Evolutionary conservation across 2,113 vertebrate species (phyloP).

Genomic region (Eira barbara): DNA sequence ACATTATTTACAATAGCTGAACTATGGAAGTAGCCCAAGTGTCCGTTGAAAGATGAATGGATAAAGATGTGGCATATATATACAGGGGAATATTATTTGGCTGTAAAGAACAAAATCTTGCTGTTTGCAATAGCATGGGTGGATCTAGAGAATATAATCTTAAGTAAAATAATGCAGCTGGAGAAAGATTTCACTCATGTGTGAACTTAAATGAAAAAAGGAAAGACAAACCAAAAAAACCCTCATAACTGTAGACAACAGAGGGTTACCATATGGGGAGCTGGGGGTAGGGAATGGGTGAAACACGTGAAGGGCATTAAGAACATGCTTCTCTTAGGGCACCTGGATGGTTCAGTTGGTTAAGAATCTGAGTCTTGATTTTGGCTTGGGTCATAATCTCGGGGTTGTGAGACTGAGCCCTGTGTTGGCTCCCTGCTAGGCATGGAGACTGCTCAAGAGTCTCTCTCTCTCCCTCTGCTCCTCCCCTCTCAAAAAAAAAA

Average conservation of each 20-base stretch:
- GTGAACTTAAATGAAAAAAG: neutral
- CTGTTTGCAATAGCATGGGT: neutral
- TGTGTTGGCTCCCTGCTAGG: neutral
- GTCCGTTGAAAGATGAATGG: neutral
- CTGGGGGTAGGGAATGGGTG: neutral
- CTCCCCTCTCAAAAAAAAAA: too few species aligned
- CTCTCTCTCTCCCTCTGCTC: neutral
- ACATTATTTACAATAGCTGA: neutral
- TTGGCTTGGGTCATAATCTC: neutral
- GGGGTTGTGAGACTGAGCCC: neutral
- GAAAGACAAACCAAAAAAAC: neutral
- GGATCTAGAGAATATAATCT: neutral
- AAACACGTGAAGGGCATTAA: neutral
- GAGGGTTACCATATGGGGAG: neutral
- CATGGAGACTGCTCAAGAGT: neutral
- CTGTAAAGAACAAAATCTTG: neutral
- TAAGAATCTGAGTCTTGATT: neutral
- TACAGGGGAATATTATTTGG: neutral
- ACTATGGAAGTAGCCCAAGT: neutral
- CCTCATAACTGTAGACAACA: neutral
- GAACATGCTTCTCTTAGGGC: neutral
- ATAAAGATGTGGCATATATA: neutral
- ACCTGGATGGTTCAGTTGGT: neutral
- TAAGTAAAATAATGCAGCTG: neutral
- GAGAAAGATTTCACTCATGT: neutral